Percentiles rank a stretch among this genome's conserved stretches.
These are phyloP conservation scores for Xiphophorus hellerii DNA, from an alignment of 2,113 vertebrate species.

Conservation along the genomic window DNA sequence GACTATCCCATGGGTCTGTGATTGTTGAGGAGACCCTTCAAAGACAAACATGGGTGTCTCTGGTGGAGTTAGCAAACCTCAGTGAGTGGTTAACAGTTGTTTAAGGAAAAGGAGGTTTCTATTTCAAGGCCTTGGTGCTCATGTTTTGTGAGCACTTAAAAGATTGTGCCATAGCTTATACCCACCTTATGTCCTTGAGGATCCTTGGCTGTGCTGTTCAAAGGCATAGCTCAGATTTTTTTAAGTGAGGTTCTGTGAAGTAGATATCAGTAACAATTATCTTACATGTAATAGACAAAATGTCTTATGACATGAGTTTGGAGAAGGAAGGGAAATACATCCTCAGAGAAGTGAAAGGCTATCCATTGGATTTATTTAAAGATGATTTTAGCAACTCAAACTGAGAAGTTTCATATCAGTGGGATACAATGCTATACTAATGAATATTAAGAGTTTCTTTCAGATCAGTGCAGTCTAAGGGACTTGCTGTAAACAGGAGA, in stretches of 20 bases:
- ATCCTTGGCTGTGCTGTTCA: constrained; percentile 24
- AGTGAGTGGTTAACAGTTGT: constrained; percentile 56
- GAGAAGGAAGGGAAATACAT: background rate
- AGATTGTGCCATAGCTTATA: constrained; percentile 39
- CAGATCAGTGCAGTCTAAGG: background rate
- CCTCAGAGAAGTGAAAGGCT: background rate
- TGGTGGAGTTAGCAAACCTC: constrained; percentile 64
- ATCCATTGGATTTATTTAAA: background rate
- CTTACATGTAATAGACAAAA: background rate
- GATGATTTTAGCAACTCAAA: background rate
- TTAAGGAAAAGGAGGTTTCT: constrained; percentile 53
- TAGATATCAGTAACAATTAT: background rate
- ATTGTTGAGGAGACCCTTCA: constrained; percentile 69
- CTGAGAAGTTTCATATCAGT: background rate
- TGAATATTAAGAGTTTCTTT: background rate
- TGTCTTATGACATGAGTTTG: background rate
- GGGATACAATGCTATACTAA: background rate
- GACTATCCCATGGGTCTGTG: constrained; percentile 70
- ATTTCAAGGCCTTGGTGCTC: constrained; percentile 53
- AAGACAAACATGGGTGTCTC: constrained; percentile 79
- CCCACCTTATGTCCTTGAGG: constrained; percentile 20
- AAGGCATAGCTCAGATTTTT: background rate
- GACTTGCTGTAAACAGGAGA: background rate
- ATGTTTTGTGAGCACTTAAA: constrained; percentile 43
- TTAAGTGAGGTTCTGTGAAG: background rate